These are phyloP conservation scores for Gymnorhina tibicen DNA, from an alignment of 2,113 vertebrate species.

Conservation along the genomic window DNA sequence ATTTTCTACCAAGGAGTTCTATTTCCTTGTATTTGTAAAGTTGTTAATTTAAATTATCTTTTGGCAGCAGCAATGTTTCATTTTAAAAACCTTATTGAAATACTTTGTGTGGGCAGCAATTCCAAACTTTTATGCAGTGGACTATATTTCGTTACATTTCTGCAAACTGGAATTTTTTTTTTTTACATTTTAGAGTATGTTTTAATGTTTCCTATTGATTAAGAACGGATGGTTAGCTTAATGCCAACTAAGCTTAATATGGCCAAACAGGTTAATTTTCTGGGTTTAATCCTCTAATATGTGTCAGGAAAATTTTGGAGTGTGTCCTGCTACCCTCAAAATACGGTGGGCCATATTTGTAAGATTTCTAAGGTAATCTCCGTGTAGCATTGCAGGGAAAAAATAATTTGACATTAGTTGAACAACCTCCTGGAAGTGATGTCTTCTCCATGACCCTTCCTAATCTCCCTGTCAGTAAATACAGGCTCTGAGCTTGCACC, in stretches of 20 bases:
- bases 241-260: background rate
- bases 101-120: background rate
- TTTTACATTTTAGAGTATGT: background rate
- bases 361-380: background rate
- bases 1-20: background rate
- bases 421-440: background rate
- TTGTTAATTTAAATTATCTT: background rate
- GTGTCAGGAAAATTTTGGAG: accelerated
- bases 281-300: background rate
- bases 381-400: background rate
- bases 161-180: background rate
- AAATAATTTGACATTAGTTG: background rate
- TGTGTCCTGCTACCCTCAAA: background rate
- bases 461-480: background rate
- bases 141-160: background rate
- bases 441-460: background rate
- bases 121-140: background rate
- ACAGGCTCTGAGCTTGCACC: background rate
- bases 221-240: background rate
- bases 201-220: background rate
- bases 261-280: background rate
- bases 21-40: background rate
- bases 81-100: constrained; percentile 3
- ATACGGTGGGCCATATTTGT: accelerated
- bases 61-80: background rate